Evolutionary conservation across 2,797 vertebrate genomes (phyloP).

Genomic region (Iguana delicatissima): DNA sequence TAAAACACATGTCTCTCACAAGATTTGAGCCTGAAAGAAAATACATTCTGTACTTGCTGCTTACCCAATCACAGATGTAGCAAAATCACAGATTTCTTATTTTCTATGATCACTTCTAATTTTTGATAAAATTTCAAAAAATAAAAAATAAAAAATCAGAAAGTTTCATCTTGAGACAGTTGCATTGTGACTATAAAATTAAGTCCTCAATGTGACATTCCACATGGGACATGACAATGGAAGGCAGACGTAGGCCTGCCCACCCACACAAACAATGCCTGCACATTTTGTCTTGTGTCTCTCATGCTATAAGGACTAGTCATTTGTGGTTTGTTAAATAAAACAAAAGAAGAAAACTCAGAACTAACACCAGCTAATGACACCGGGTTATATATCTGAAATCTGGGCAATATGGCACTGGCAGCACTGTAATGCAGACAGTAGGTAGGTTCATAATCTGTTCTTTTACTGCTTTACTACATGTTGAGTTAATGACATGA

Average conservation of each 20-base stretch:
- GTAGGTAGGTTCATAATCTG: background rate
- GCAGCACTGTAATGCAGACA: background rate
- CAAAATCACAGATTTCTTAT: background rate
- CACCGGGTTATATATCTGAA: background rate
- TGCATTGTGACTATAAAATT: no score
- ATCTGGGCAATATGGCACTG: background rate
- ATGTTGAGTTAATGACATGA: background rate
- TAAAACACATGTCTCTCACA: background rate
- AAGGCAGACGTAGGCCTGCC: background rate
- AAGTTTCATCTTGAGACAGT: no score
- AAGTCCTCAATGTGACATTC: background rate
- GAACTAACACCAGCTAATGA: background rate
- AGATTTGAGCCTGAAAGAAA: background rate
- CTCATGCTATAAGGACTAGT: background rate
- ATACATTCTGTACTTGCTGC: background rate
- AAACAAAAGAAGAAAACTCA: background rate
- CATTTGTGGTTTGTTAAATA: background rate
- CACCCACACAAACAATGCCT: background rate
- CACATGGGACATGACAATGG: background rate
- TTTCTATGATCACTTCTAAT: background rate
- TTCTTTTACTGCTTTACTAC: background rate
- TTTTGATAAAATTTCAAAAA: background rate
- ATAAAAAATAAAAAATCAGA: no score
- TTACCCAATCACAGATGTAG: background rate
- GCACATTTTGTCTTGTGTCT: background rate